Base-by-base conservation (phyloP, 2,797 vertebrate genomes). In the Moxostoma hubbsi region DNA sequence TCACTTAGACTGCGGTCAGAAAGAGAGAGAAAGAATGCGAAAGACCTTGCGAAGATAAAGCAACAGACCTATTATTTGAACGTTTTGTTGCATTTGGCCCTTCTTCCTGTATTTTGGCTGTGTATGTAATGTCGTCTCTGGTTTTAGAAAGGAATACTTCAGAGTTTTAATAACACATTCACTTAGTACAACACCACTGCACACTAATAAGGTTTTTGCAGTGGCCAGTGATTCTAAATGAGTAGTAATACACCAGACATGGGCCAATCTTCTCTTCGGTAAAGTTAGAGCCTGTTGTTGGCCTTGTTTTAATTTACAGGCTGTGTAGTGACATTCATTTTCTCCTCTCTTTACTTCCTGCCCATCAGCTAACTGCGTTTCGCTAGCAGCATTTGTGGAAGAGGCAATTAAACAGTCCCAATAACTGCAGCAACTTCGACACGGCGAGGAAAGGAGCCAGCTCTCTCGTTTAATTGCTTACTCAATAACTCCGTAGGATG, bases 311-410 rank as follows among this genome's bases (percentile, higher is more conserved):
- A 85, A 89, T 88, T 86, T 87, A 86, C 77, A 90, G 89, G 90
- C 88, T 87, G 87, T 81, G 70, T 65, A 82, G 85, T 90, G 90
- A 90, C 91, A 89, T 92, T 90, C 73, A 92, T 92, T 92, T 92
- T 92, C 89, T 91, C 90, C 90, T 91, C 90, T 89, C 86, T 92
- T 90, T 90, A 92, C 89, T 92, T 92, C 89, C 91, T 91, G 89
- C 85, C 87, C 91, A 90, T 92, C 90, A 90, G 90, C 92, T 89
- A 91, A 91, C 90, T 90, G 89, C 91, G 90, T 88, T 92, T 92
- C 85, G 81, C 89, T 87, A 82, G 85, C 84, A 86, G 91, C 90
- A 87, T 90, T 92, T 88, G 84, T 84, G 85, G 83, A 65, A 80
- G 82, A 92, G 85, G 89, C 89, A 91, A 91, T 92, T 92, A 90